These are phyloP conservation scores for Acanthornis magna DNA, from an alignment of 2,797 vertebrate genomes.

Conservation along the genomic window DNA sequence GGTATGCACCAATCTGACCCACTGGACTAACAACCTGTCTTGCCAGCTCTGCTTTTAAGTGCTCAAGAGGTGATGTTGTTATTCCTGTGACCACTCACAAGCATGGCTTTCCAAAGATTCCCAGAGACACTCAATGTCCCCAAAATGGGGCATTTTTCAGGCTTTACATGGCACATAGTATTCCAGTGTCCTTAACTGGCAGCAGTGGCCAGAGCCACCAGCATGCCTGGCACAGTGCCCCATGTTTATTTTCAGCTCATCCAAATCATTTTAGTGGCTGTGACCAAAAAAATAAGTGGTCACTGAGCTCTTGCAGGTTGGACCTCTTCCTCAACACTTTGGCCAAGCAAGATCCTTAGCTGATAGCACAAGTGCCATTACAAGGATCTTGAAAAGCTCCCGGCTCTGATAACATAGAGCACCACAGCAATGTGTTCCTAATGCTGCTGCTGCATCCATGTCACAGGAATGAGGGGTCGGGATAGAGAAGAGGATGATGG, in stretches of 20 bases:
- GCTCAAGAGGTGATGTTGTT: not conserved
- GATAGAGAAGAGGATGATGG: not conserved
- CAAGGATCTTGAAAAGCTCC: not conserved
- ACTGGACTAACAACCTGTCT: not conserved
- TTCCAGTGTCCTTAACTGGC: not conserved
- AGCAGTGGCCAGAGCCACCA: fast-evolving
- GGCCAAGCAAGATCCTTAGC: not conserved
- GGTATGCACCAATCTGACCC: not conserved
- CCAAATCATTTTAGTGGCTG: not conserved
- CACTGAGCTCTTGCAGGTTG: not conserved
- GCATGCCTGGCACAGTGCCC: not conserved
- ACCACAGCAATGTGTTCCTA: not conserved
- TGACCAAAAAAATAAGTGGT: not conserved
- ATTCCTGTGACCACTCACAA: not conserved
- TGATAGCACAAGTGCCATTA: not conserved
- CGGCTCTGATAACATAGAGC: not conserved
- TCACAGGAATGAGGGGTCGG: fast-evolving
- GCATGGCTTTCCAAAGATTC: not conserved
- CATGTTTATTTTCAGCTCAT: not conserved
- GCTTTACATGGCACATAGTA: not conserved
- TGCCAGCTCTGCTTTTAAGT: not conserved
- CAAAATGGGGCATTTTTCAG: not conserved
- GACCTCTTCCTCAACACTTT: not conserved
- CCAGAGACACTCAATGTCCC: not conserved
- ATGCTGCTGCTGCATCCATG: fast-evolving